These are phyloP conservation scores for Maconellicoccus hirsutus DNA, from an alignment of 1,140 invertebrate genomes.

Conservation along the genomic window DNA sequence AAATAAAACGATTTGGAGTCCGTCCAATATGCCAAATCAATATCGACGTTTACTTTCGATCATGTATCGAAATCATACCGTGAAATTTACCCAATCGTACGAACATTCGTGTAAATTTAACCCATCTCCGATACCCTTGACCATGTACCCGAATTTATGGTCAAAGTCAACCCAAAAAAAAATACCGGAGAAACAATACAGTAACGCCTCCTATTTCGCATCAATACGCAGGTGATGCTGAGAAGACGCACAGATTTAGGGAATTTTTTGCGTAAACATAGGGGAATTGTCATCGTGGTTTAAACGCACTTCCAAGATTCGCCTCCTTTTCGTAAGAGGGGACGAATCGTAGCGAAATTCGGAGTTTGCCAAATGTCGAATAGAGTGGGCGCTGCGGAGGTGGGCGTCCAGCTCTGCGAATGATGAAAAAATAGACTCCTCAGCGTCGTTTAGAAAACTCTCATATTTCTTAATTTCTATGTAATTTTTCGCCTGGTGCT, in stretches of 20 bases:
- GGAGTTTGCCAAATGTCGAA: conserved; percentile 3
- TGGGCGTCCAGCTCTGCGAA: conserved; percentile 5
- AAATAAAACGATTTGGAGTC: too few species aligned
- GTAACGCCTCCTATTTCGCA: not conserved
- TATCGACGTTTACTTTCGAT: too few species aligned
- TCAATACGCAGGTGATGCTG: not conserved
- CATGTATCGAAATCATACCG: too few species aligned
- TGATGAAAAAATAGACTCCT: conserved; percentile 7
- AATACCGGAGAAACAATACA: not conserved
- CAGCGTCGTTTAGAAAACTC: not conserved
- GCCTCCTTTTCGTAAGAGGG: not conserved
- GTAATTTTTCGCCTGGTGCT: not conserved
- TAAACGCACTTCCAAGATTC: not conserved
- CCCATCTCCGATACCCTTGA: not conserved
- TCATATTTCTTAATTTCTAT: conserved; percentile 9
- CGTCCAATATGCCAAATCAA: too few species aligned
- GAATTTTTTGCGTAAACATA: not conserved
- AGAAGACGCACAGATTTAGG: not conserved
- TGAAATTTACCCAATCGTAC: too few species aligned
- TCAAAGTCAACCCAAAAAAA: not conserved
- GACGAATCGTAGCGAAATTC: not conserved
- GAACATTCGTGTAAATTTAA: too few species aligned
- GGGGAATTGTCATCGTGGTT: not conserved
- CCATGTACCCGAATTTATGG: not conserved
- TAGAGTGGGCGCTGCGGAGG: conserved; percentile 15